phyloP scores from a whole-genome alignment of 2,888 invertebrate species.

The Phorcus lineatus region DNA sequence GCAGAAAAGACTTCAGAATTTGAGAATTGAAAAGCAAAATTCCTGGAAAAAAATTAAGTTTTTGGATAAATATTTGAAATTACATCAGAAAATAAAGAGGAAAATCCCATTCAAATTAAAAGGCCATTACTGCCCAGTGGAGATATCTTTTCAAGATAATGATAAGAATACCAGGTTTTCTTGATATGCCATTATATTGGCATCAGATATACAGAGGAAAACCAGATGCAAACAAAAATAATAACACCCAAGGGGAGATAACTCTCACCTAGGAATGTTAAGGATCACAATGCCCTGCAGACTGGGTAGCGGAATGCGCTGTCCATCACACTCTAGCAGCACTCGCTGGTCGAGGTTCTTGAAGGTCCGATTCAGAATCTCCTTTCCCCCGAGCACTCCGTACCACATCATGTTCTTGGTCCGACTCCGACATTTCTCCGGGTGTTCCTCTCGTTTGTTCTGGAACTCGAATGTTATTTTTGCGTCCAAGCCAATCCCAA shows the following conservation, averaged over 20 bases:
- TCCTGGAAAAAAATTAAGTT: too few relatives aligned
- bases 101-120: too few relatives aligned
- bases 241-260: not conserved
- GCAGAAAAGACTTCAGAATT: too few relatives aligned
- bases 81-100: too few relatives aligned
- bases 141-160: too few relatives aligned
- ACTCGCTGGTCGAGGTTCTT: conserved; percentile 97
- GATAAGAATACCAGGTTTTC: too few relatives aligned
- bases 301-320: conserved; percentile 94
- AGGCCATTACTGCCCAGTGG: too few relatives aligned
- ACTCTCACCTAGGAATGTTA: conserved; percentile 89
- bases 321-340: conserved; percentile 96
- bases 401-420: conserved; percentile 97
- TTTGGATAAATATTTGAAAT: too few relatives aligned
- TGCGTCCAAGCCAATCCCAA: conserved; percentile 98
- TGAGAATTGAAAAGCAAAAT: too few relatives aligned
- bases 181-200: too few relatives aligned
- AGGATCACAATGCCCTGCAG: conserved; percentile 97
- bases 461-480: conserved; percentile 98
- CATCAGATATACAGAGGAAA: too few relatives aligned
- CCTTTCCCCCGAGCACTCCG: conserved; percentile 80
- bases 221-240: not conserved
- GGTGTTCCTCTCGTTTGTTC: conserved; percentile 96
- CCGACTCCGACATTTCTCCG: conserved; percentile 93
- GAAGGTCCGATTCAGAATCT: conserved; percentile 88